Base-by-base conservation (phyloP, 2,888 invertebrate species). In the Cinara cedri region DNA sequence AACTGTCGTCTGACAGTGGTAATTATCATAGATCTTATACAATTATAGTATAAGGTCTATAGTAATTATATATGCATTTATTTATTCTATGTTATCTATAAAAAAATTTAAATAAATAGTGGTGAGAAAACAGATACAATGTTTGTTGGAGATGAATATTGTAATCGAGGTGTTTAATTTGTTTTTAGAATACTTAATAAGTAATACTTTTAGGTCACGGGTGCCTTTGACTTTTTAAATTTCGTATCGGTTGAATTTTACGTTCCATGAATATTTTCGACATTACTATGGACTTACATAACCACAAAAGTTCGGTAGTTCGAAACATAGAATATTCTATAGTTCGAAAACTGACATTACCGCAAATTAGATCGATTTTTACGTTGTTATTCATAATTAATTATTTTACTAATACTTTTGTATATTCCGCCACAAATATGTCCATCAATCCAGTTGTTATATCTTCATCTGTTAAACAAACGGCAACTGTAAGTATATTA, bases 381-480 rank as follows among this genome's bases (percentile, higher is more conserved):
- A 46, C 19, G 19, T 26, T 46, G 66, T 49, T 66, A 34, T 46
- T 51, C 3, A 11, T 57, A 16, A 26, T 66, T 68, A 57, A 49
- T 76, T 57, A 16, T 16, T 26, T 57, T 16, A 19, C 19, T 26
- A 16, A 21, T n/a, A 62, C n/a, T 11, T 54, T 62, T 10, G 72
- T 42, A 9, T 6, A 80, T n/a, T 80, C 44, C 42, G 34, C 19
- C 54, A 63, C 76, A 42, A 82, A 80, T 26, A 83, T 83, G 83
- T 81, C 84, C 10, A 76, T 81, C 11, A 90, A 90, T 86, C 93
- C 94, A 82, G 93, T 95, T 83, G 89, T 95, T 84, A 90, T 95
- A 84, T 90, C 93, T 84, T 93, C 95, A 82, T 91, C 93, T 81
- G 90, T 91, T 82, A 93, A 92, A 87, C 95, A 95, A 84, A 93